A percentile compares a stretch with the other conserved stretches of the same genome.
Conservation (phyloP, 2,797 vertebrate species). For the Natrix natrix region DNA sequence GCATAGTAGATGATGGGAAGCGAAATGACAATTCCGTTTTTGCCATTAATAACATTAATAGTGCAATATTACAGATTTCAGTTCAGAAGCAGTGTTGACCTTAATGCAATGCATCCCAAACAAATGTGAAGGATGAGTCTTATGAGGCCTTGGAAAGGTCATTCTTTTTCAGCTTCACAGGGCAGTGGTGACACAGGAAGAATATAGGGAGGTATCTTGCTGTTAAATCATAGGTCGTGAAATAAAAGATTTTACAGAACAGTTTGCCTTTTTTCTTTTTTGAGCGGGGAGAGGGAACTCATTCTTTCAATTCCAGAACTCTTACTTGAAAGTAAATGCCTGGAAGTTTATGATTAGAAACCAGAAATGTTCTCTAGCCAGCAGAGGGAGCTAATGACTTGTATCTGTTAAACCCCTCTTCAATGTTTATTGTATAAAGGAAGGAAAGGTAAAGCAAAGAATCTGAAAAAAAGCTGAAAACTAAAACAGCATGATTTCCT, state of each 20-base stretch:
- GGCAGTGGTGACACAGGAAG: neutral
- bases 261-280: neutral
- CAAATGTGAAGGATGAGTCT: neutral
- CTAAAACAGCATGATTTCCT: neutral
- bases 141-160: neutral
- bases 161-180: neutral
- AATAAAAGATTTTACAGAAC: neutral
- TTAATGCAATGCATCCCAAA: neutral
- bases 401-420: neutral
- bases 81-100: neutral
- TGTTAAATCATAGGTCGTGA: neutral
- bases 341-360: neutral
- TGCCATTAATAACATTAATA: neutral
- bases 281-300: neutral
- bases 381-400: slow-evolving; percentile 54
- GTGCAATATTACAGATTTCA: neutral
- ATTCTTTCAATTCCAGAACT: neutral
- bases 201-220: neutral
- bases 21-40: neutral
- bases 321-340: neutral
- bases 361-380: slow-evolving; percentile 10
- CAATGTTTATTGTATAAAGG: neutral
- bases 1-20: neutral
- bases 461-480: neutral
- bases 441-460: neutral